A percentile compares a stretch with the other conserved stretches of the same genome.
These are phyloP conservation scores for Hyles vespertilio DNA, from an alignment of 1,140 invertebrate species.

Conservation along the genomic window DNA sequence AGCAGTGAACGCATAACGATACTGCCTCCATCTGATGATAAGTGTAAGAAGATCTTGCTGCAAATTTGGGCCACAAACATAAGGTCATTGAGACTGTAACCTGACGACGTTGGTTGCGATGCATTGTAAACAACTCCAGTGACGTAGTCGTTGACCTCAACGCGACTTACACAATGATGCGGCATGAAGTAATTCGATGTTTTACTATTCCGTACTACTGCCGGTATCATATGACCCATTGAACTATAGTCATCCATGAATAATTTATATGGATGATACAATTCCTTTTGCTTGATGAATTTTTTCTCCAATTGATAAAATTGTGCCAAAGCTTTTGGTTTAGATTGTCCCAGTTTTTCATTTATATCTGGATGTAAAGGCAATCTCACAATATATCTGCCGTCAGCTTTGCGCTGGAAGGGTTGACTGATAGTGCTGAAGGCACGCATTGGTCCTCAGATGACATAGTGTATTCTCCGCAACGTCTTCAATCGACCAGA, in stretches of 20 bases:
- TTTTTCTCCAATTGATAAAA: conserved; percentile 1
- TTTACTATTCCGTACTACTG: too few relatives aligned
- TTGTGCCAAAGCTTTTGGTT: neutral
- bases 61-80: conserved; percentile 47
- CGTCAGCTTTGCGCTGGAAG: conserved; percentile 5
- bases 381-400: conserved; percentile 14
- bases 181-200: too few relatives aligned
- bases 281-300: neutral
- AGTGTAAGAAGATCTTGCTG: conserved; percentile 38
- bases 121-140: conserved; percentile 16
- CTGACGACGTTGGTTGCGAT: conserved; percentile 1
- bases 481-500: conserved; percentile 19
- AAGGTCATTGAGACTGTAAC: conserved; percentile 25
- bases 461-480: conserved; percentile 2
- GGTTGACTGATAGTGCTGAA: neutral
- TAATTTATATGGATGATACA: too few relatives aligned
- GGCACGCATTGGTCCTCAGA: neutral
- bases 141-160: neutral
- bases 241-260: too few relatives aligned
- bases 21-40: conserved; percentile 30
- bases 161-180: too few relatives aligned
- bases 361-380: conserved; percentile 1
- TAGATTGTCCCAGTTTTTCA: conserved; percentile 1
- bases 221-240: too few relatives aligned
- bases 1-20: conserved; percentile 23